Conservation (phyloP, 2,888 invertebrate genomes). For the Melolontha melolontha region DNA sequence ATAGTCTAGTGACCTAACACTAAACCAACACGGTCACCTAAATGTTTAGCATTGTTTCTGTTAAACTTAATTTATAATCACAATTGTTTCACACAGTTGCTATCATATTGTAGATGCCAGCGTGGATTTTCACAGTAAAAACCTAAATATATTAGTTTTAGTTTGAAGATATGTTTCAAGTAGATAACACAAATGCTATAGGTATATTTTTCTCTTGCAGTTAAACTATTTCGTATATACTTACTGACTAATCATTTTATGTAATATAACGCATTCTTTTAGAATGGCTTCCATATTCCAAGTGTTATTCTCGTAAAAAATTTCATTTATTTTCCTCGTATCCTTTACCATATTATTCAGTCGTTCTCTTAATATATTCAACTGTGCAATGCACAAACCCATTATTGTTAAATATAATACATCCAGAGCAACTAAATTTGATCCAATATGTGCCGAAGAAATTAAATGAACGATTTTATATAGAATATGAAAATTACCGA, state of each 20-base stretch:
- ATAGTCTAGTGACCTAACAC: no score
- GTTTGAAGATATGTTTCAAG: no score
- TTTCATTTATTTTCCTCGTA: background rate
- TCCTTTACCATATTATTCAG: background rate
- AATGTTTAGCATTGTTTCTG: no score
- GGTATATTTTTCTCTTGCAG: no score
- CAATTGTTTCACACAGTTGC: no score
- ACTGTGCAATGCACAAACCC: constrained; percentile 20
- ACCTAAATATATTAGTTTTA: no score
- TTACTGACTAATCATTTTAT: background rate
- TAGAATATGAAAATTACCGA: constrained; percentile 2
- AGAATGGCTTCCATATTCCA: background rate
- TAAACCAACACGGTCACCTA: no score
- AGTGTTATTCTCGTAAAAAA: background rate
- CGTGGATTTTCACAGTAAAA: no score
- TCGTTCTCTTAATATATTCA: constrained; percentile 17
- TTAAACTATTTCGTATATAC: background rate
- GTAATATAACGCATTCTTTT: background rate
- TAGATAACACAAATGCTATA: no score
- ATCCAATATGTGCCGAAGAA: constrained; percentile 3
- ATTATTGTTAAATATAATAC: constrained; percentile 24
- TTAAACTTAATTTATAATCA: no score
- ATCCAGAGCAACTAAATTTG: constrained; percentile 26
- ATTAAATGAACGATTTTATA: constrained; percentile 1
- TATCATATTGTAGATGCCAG: no score